These are phyloP conservation scores for Troides helena DNA, from an alignment of 2,888 invertebrate genomes.

Conservation along the genomic window DNA sequence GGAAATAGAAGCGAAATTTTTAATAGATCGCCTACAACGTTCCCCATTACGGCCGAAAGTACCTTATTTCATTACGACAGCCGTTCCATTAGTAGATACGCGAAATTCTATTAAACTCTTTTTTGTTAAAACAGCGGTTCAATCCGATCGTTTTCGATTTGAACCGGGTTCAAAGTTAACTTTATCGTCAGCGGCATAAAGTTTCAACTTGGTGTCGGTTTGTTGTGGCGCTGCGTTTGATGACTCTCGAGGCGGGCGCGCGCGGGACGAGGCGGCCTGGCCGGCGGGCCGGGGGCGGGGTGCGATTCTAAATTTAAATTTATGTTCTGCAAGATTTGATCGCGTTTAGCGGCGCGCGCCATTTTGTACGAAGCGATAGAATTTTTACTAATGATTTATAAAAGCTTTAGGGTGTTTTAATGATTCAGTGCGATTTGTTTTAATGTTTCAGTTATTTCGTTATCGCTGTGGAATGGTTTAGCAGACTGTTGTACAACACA, in stretches of 20 bases:
- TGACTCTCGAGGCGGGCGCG: constrained; percentile 26
- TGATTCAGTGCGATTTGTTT: constrained; percentile 41
- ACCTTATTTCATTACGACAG: constrained; percentile 75
- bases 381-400: constrained; percentile 72
- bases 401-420: constrained; percentile 50
- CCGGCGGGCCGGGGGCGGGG: constrained; percentile 18
- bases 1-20: constrained; percentile 58
- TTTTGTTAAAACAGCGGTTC: constrained; percentile 57
- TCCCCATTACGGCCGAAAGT: constrained; percentile 61
- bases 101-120: constrained; percentile 72
- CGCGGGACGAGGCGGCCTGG: constrained; percentile 44
- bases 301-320: constrained; percentile 77
- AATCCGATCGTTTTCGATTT: constrained; percentile 30
- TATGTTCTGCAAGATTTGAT: constrained; percentile 79
- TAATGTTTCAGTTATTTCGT: not conserved
- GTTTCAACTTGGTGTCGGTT: constrained; percentile 26
- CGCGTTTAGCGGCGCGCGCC: constrained; percentile 70
- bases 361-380: constrained; percentile 61
- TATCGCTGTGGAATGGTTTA: no score
- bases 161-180: constrained; percentile 23
- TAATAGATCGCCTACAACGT: constrained; percentile 64
- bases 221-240: constrained; percentile 33
- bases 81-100: constrained; percentile 76
- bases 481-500: no score
- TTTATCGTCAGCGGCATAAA: constrained; percentile 19